Evolutionary conservation across 53 echinoderm and acorn worm genomes (phyloP).

Genomic region (Apostichopus leukothele): DNA sequence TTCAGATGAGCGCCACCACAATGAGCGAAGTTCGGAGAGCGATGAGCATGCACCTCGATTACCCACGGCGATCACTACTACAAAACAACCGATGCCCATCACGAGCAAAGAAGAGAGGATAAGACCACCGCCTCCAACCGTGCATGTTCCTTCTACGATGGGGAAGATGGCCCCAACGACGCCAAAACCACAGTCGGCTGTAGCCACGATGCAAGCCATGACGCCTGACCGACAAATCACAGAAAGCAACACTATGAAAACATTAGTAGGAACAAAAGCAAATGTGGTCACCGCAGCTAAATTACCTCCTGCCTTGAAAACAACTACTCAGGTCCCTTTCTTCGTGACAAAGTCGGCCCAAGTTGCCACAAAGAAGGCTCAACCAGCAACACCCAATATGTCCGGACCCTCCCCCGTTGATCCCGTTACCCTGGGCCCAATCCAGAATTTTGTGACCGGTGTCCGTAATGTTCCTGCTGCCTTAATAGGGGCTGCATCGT

Average conservation of each 20-base stretch:
- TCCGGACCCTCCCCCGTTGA: not conserved
- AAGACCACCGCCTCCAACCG: not conserved
- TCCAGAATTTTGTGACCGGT: not conserved
- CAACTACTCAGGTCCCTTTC: no score
- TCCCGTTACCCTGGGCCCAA: slow-evolving; percentile 14
- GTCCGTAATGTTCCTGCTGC: not conserved
- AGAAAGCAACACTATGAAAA: not conserved
- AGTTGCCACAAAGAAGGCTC: not conserved
- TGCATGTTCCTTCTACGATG: not conserved
- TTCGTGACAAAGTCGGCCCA: not conserved
- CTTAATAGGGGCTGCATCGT: not conserved
- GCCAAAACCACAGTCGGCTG: not conserved
- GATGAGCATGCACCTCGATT: not conserved
- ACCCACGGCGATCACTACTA: not conserved
- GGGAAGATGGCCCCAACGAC: not conserved
- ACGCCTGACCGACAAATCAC: not conserved
- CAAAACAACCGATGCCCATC: not conserved
- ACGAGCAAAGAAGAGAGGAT: not conserved
- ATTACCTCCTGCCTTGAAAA: no score
- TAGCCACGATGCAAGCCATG: not conserved
- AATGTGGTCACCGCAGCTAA: no score
- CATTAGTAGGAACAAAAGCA: no score
- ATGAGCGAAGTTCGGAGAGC: not conserved
- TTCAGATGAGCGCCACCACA: not conserved
- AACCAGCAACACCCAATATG: not conserved